Evolutionary conservation across 2,113 vertebrate genomes (phyloP), one percentile per base, ranked within the genome.

Genomic region (Callospermophilus lateralis): DNA sequence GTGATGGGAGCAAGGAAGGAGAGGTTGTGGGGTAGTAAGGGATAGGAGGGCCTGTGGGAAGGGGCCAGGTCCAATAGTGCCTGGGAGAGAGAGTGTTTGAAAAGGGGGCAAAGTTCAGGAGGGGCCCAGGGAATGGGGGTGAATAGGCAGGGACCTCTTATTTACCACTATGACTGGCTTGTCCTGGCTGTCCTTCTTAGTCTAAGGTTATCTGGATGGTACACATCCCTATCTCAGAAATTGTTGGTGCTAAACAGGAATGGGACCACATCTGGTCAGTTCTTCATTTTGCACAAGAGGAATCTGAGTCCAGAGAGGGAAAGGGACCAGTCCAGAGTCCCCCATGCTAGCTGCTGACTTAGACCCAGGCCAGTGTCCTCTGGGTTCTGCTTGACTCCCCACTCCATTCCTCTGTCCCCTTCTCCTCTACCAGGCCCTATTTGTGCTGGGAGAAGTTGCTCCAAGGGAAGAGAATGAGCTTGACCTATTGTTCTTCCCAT

Each of bases 401-500:
- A 13, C 32, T 6, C 55, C 11, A 9, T 5, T 5, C n/a, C 37
- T n/a, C 30, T 5, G 0, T 6, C 37, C 3, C 37, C 28, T 17
- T 10, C n/a, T 19, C n/a, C 73, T 39, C 61, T 34, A 11, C 34
- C 28, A 70, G 39, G 55, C 63, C n/a, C 42, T 85, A 61, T 1
- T 53, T 76, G 58, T 37, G 24, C 53, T 55, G 3, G 58, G 37
- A 3, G 11, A n/a, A 4, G 58, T 42, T 81, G 12, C 93, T 92
- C 53, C 58, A 61, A 77, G 87, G 48, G 68, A 94, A 90, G 61
- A 81, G 32, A 95, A 76, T 37, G 80, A 94, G 78, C 42, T 51
- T 17, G 0, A 0, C 42, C 26, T 39, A 15, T 53, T 67, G 39
- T 55, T 96, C 63, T 34, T 79, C 37, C 70, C 32, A 42, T 84